Evolutionary conservation across 1,140 invertebrate species (phyloP), one percentile per base, ranked within the genome.

Genomic region (Tetramorium parvispinum): DNA sequence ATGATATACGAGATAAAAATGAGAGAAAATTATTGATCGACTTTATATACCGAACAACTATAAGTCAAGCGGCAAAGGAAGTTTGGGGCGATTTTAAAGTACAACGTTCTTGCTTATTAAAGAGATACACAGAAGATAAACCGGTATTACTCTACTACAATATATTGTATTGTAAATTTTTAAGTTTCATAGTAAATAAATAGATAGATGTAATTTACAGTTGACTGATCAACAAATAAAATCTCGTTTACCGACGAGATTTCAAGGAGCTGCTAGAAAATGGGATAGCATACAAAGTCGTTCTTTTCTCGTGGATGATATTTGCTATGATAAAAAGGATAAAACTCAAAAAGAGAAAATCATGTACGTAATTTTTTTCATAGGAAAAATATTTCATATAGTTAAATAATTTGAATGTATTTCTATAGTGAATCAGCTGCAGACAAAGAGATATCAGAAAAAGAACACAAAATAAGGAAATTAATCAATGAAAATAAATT

Each of bases 1-100:
- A 96, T 65, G 94, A 96, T 70, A 91, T 96, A 2, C 89, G 90
- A 3, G 94, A 96, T 87, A 85, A 90, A 68, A 81, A 94, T 21
- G 11, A 63, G 13, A 86, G 85, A 65, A 61, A 88, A 82, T 16
- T 85, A 13, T 13, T 88, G n/a, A 51, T 88, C 18, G 59, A 88
- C 40, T 88, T 86, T 57, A 88, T 75, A 53, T 88, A 88, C 1
- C 75, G 49, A 63, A 88, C 68, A 18, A 87, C 66, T 18, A 27
- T 27, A 4, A 24, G 51, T 51, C 53, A 53, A 27, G n/a, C 18
- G 24, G 18, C 32, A 18, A 68, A 83, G 13, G 71, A 88, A 63
- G 57, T 86, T 71, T 86, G 85, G 87, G n/a, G 11, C 13, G 40
- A 77, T 32, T 77, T 79, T 49, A 43, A 73, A 63, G 21, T 55